Conservation (phyloP, 2,797 vertebrate species). For the Apogon talboti region DNA sequence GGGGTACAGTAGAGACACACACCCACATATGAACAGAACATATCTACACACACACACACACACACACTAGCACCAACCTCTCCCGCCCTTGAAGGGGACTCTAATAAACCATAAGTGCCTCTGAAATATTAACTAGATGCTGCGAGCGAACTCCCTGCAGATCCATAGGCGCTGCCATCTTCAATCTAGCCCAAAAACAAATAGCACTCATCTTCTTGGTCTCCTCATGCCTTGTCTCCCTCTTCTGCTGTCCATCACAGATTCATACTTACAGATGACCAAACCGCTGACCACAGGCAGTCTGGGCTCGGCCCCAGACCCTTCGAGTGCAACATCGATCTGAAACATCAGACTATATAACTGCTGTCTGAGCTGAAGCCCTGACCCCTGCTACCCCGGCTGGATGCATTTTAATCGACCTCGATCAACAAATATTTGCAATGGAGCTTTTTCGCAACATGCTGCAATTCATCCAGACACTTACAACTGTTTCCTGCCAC, state of each 20-base stretch:
- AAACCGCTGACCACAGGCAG: constrained; percentile 69
- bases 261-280: constrained; percentile 65
- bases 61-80: constrained; percentile 34
- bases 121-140: constrained; percentile 88
- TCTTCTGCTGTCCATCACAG: constrained; percentile 48
- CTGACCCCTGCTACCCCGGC: constrained; percentile 29
- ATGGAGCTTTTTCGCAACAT: background rate
- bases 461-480: background rate
- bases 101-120: constrained; percentile 87
- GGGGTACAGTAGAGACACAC: constrained; percentile 34
- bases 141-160: constrained; percentile 79
- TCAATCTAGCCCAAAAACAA: constrained; percentile 80
- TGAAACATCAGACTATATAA: constrained; percentile 43
- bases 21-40: constrained; percentile 28
- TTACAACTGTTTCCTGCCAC: background rate
- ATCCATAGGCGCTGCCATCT: constrained; percentile 78
- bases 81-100: constrained; percentile 63
- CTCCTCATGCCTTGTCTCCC: constrained; percentile 34
- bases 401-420: constrained; percentile 31
- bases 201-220: constrained; percentile 55
- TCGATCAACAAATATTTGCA: constrained; percentile 4
- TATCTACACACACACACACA: constrained; percentile 11
- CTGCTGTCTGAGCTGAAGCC: constrained; percentile 37
- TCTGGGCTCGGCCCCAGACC: constrained; percentile 55
- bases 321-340: constrained; percentile 61